Base-by-base conservation (phyloP, 2,113 vertebrate species). In the Carassius carassius region DNA sequence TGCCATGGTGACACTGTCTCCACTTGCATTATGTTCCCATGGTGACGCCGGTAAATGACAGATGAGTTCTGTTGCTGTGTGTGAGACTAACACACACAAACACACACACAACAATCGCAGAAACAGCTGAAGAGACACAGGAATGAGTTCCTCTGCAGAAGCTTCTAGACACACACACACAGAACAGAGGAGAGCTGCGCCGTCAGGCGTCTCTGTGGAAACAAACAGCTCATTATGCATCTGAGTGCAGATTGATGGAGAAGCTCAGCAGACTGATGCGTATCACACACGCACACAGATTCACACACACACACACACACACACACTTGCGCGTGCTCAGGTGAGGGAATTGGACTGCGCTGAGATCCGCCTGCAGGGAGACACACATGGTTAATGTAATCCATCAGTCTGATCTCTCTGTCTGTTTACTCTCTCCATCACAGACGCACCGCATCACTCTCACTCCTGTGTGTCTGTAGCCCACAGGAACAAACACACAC, bases 161-260 rank as follows among this genome's bases (percentile, higher is more conserved):
- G 37, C 37, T 41, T 41, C 37, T 41, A 41, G 37, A 41, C 60
- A 69, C 13, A 69, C 44, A 49, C 78, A 81, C 78, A 80, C 78
- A 65, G 5, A 54, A 54, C 16, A 54, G 2, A 79, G 2, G 4
- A 35, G 56, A 58, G 56, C 41, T 69, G 37, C 5, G 3, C 44
- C 54, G 3, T 75, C 37, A 83, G 82, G 54, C 82, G 76, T 86
- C 62, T 77, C 63, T 49, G 19, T 83, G 41, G 80, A 78, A 83
- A 78, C 80, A 86, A 83, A 86, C 75, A 83, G 9, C 81, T 78
- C 75, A 83, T 86, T 83, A 86, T 86, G 69, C 65, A n/a, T 58
- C 35, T 41, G 37, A 78, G 54, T 86, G 81, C 75, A 83, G 75
- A 79, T 73, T 83, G 85, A 83, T 86, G 51, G 85, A 86, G 60